phyloP scores from a whole-genome alignment of 2,888 invertebrate species.

The Lacanobia oleracea region DNA sequence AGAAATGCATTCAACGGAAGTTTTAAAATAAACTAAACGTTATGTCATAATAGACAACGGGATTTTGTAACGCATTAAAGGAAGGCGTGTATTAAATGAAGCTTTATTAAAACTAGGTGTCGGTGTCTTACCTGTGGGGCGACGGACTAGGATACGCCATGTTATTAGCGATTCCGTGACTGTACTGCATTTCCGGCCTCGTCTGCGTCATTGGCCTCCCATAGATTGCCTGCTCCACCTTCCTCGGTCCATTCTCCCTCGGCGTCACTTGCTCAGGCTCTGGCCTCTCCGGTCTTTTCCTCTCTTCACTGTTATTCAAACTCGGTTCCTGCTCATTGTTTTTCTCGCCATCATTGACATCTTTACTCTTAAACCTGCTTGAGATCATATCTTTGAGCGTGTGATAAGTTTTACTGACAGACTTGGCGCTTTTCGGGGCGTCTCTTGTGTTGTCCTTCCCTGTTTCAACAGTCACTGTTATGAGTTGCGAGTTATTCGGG shows the following conservation, averaged over 20 bases:
- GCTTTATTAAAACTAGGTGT: slow-evolving; percentile 2
- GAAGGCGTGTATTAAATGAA: neutral
- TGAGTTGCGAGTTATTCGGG: slow-evolving; percentile 87
- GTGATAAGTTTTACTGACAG: slow-evolving; percentile 95
- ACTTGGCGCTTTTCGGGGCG: slow-evolving; percentile 91
- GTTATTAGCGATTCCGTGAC: slow-evolving; percentile 82
- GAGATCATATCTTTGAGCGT: slow-evolving; percentile 96
- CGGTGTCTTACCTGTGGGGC: slow-evolving; percentile 81
- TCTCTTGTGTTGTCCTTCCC: slow-evolving; percentile 90
- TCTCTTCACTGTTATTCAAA: slow-evolving; percentile 92
- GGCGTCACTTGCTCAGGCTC: slow-evolving; percentile 85
- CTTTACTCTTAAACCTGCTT: slow-evolving; percentile 93
- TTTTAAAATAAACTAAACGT: slow-evolving; percentile 37
- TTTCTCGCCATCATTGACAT: slow-evolving; percentile 88
- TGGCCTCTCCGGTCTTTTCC: slow-evolving; percentile 84
- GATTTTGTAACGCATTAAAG: slow-evolving; percentile 18
- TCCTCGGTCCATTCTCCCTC: slow-evolving; percentile 86
- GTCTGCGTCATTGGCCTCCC: slow-evolving; percentile 90
- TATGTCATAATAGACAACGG: slow-evolving; percentile 46
- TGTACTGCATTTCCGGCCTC: slow-evolving; percentile 87
- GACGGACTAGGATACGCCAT: slow-evolving; percentile 87
- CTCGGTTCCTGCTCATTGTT: slow-evolving; percentile 87
- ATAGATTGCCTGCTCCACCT: slow-evolving; percentile 91
- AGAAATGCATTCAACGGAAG: slow-evolving; percentile 44
- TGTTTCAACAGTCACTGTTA: slow-evolving; percentile 91